Evolutionary conservation across 2,113 vertebrate species (phyloP), one percentile per base, ranked within the genome.

Genomic region (Ammodramus savannarum): DNA sequence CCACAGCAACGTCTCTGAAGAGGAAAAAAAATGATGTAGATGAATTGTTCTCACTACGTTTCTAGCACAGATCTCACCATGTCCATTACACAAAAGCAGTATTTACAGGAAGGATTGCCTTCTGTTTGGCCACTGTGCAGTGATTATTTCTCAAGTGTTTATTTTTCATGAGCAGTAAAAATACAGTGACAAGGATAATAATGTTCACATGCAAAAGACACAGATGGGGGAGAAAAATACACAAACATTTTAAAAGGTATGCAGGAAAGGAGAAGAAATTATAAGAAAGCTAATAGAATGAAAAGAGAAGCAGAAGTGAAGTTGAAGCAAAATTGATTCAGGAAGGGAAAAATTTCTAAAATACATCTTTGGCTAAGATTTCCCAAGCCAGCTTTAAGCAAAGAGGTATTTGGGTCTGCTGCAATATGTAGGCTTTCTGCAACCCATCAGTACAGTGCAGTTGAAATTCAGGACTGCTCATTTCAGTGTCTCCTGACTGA

Each of bases 91-190:
- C 39, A 80, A 86, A 92, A 91, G 74, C 26, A 79, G 73, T 79
- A 65, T 95, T 95, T 94, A 91, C 67, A 88, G 86, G 81, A 94
- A 89, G 31, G 18, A 89, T 87, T 90, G 68, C 55, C 51, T 87
- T 95, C 80, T 87, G 22, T 88, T 92, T 94, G 79, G 63, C 41
- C 80, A 69, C 67, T 58, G 46, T 34, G 20, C 43, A 84, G 71
- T 93, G 78, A 86, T 95, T 72, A 89, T 94, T 95, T 89, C 67
- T 95, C 69, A 84, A 91, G 67, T 69, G 77, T 89, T 93, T 86
- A 73, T 94, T 86, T 93, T 91, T 92, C 83, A 91, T 69, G 51
- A 85, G 23, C 69, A 87, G 67, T 36, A 92, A 94, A 96, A 90
- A 76, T 75, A 57, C 58, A 83, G 27, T 81, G 59, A 58, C 48